Base-by-base conservation (phyloP, 2,888 invertebrate species). In the Tachystola acroxantha region DNA sequence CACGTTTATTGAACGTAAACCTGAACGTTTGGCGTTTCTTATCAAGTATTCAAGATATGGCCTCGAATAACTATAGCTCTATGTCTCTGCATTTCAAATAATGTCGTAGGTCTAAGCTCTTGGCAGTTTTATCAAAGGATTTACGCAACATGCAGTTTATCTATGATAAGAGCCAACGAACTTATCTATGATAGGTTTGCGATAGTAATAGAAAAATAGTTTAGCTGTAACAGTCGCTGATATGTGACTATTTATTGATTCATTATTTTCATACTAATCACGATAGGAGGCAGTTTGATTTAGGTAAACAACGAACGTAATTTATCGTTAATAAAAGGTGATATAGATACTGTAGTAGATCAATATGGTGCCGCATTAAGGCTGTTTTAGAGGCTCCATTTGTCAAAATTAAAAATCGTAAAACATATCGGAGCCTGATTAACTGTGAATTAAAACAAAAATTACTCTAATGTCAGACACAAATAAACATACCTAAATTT, bases 1-100 rank as follows among this genome's bases (percentile, higher is more conserved):
- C 43, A 42, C 43, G 34, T 58, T 56, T 60, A 64, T 58, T 57
- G 53, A 42, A 44, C 52, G 50, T 63, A 57, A 65, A 65, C 57
- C 43, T 46, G 50, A 53, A 50, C 51, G 37, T 45, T 49, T 42
- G 42, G 46, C 41, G 48, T 41, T 52, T 44, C 50, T 56, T 60
- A 63, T 62, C 57, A 59, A 57, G 45, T 55, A 66, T 67, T 60
- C 55, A 51, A 37, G 48, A 50, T 41, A 42, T 41, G 39, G 33
- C 40, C 32, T 30, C 48, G 43, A 39, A 39, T 45, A 44, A 51
- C 46, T 48, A 50, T 44, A 38, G 41, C 42, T 42, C 31, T 30
- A 27, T 36, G 40, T 40, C 42, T 47, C 40, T 42, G 43, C 44
- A 41, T 50, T 53, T 34, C 36, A 39, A 36, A 34, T 35, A 9